Evolutionary conservation across 2,113 vertebrate genomes (phyloP), one percentile per base, ranked within the genome.

Genomic region (Hydrochoerus hydrochaeris): DNA sequence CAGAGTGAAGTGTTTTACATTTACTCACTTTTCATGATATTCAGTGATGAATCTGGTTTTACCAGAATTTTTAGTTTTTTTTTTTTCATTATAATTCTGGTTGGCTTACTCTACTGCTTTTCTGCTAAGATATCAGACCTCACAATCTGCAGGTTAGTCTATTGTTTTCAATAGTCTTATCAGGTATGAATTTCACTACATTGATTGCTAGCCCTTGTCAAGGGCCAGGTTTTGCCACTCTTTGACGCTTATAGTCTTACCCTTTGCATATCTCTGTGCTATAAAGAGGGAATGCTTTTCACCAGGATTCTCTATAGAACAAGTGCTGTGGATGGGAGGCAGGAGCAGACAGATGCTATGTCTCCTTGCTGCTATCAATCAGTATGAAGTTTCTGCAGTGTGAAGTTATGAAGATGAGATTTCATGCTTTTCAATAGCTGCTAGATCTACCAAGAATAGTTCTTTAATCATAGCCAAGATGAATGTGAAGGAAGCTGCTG

Each of bases 141-240:
- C 20, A 73, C 28, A 71, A 91, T 35, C 19, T 73, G 26, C 78
- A 35, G 69, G 22, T 57, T 88, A 65, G 46, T 86, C 62, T 65
- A 58, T 4, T 73, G 46, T 93, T 93, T 90, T 41, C 63, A 96
- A 86, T 10, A 86, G 75, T 67, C 6, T 95, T 44, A 6, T 75
- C 26, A 52, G 11, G 38, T 10, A 91, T 62, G 65, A 41, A 60
- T 67, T 82, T 17, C 1, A 90, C n/a, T 28, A 78, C 62, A 71
- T 26, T 81, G 54, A 81, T 86, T 89, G 35, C 32, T 12, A 67
- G 3, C 38, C 24, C 5, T 86, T 75, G 4, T 44, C 7, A 58
- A 14, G 35, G 2, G 16, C 28, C 67, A 30, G 11, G 14, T 91
- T 10, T 83, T 71, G 54, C 30, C 22, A 49, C 19, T 41, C 49